These are phyloP conservation scores for Mionectes olivaceus DNA, from an alignment of 2,797 vertebrate genomes.

Conservation along the genomic window DNA sequence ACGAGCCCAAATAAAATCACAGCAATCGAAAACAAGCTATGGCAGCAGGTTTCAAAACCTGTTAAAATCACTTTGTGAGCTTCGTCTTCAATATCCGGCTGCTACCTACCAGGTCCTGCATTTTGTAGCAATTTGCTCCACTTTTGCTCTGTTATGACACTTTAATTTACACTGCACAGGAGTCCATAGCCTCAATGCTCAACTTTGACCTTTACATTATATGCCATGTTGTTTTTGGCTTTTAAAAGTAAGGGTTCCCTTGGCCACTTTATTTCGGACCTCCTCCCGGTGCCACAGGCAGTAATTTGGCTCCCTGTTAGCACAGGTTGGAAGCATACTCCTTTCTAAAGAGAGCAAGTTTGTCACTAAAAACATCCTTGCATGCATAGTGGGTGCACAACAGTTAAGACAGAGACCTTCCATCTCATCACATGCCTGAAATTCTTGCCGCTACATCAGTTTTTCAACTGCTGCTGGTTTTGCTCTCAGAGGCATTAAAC, in stretches of 20 bases:
- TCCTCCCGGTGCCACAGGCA: neutral
- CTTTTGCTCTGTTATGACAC: neutral
- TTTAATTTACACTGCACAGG: neutral
- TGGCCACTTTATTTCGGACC: neutral
- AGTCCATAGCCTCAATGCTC: neutral
- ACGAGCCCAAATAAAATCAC: constrained; percentile 26
- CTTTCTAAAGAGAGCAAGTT: neutral
- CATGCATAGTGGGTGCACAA: neutral
- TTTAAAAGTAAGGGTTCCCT: neutral
- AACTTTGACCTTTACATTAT: constrained; percentile 22
- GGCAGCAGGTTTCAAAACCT: constrained; percentile 42
- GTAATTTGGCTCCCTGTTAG: neutral
- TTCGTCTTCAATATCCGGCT: constrained; percentile 12
- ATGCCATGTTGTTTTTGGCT: neutral
- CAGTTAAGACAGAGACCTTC: neutral
- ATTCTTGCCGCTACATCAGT: neutral
- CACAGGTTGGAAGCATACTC: neutral
- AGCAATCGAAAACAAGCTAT: constrained; percentile 20
- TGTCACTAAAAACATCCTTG: neutral
- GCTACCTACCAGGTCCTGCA: neutral
- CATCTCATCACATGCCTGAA: neutral
- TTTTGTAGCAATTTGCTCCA: constrained; percentile 39
- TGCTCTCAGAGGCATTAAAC: neutral
- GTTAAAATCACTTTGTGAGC: constrained; percentile 26
- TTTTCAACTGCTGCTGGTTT: neutral